These are phyloP conservation scores for Zalophus californianus DNA, from an alignment of 2,797 vertebrate genomes.

Conservation along the genomic window DNA sequence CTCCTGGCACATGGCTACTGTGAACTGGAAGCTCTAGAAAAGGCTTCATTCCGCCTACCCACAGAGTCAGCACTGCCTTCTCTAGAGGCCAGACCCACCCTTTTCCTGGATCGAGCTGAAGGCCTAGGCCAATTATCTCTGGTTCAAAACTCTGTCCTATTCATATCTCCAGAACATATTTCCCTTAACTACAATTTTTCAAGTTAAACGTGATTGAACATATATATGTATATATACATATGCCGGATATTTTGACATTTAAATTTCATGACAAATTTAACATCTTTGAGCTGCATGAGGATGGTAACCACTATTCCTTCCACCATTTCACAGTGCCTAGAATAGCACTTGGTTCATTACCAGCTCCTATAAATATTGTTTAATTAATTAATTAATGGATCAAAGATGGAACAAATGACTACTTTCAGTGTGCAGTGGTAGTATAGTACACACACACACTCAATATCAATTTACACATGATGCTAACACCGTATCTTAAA, in stretches of 20 bases:
- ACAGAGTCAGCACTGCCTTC: not conserved
- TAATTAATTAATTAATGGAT: not conserved
- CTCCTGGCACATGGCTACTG: not conserved
- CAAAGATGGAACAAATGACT: not conserved
- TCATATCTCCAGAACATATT: conserved; percentile 10
- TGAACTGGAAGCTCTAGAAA: not conserved
- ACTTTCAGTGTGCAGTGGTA: not conserved
- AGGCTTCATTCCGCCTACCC: not conserved
- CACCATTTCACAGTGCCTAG: not conserved
- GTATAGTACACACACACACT: not conserved
- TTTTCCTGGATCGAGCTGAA: not conserved
- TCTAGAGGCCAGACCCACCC: not conserved
- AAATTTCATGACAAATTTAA: not conserved
- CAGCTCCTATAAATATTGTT: not conserved
- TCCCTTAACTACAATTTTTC: not conserved
- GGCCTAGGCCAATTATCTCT: not conserved
- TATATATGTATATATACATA: not conserved
- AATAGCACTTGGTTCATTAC: not conserved
- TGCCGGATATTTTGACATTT: not conserved
- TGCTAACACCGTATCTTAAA: not conserved
- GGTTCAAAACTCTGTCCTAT: not conserved
- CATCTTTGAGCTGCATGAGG: not conserved
- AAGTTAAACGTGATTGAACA: not conserved
- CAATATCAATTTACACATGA: not conserved
- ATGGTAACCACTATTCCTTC: not conserved